Percentiles rank a stretch among this genome's conserved stretches.
Evolutionary conservation across 2,113 vertebrate genomes (phyloP).

Genomic region (Cynoglossus semilaevis): DNA sequence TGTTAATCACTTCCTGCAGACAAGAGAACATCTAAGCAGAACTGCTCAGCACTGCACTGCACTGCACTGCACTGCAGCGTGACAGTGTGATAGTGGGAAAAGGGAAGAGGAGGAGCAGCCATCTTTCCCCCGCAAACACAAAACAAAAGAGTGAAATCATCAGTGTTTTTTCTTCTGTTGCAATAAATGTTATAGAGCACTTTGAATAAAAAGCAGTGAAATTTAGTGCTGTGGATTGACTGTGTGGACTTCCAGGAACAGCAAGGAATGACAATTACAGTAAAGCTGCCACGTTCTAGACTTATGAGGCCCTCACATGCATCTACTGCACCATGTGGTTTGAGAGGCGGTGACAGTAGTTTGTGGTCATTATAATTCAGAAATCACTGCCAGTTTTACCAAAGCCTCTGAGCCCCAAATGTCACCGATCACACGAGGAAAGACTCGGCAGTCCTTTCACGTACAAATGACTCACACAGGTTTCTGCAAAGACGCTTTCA

Average conservation of each 20-base stretch:
- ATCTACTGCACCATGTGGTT: slow-evolving; percentile 42
- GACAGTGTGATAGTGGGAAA: slow-evolving; percentile 37
- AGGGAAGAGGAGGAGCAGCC: slow-evolving; percentile 40
- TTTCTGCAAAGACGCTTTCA: slow-evolving; percentile 9
- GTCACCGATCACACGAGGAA: slow-evolving; percentile 28
- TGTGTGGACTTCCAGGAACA: slow-evolving; percentile 55
- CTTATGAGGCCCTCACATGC: slow-evolving; percentile 42
- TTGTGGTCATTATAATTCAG: slow-evolving; percentile 40
- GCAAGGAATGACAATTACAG: slow-evolving; percentile 31
- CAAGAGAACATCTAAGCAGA: slow-evolving; percentile 76
- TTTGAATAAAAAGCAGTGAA: slow-evolving; percentile 16
- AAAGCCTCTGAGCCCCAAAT: slow-evolving; percentile 32
- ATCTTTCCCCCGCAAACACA: too few species aligned
- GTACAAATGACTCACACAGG: slow-evolving; percentile 20
- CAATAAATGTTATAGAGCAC: slow-evolving; percentile 8
- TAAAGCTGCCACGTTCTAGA: slow-evolving; percentile 36
- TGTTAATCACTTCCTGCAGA: slow-evolving; percentile 84
- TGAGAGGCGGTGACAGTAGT: slow-evolving; percentile 52
- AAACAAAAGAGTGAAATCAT: not conserved
- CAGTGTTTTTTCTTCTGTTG: not conserved
- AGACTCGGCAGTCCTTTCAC: slow-evolving; percentile 12
- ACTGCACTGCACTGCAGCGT: slow-evolving; percentile 12
- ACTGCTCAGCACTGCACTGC: slow-evolving; percentile 10
- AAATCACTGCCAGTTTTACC: slow-evolving; percentile 40
- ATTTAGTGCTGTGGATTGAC: slow-evolving; percentile 9